These are phyloP conservation scores for Macrotus californicus DNA, from an alignment of 2,113 vertebrate species.

Conservation along the genomic window DNA sequence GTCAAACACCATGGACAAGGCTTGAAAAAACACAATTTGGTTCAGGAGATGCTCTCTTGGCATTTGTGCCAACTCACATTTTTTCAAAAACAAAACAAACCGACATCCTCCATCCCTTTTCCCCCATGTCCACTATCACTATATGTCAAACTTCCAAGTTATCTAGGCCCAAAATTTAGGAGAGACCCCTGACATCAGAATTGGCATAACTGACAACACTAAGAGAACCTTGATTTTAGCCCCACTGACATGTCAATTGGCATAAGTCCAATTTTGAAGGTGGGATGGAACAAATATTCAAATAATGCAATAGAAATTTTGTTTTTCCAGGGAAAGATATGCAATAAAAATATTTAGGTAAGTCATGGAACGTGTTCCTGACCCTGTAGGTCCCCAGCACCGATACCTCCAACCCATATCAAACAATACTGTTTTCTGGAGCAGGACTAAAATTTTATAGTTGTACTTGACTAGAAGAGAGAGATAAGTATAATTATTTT, in stretches of 20 bases:
- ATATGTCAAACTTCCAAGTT: not conserved
- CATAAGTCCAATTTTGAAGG: constrained; percentile 23
- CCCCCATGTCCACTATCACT: not conserved
- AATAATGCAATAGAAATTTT: not conserved
- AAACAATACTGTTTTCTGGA: not conserved
- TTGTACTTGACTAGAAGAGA: not conserved
- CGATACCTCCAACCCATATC: not conserved
- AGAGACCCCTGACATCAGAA: not conserved
- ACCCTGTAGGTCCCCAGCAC: not conserved
- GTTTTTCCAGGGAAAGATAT: not conserved
- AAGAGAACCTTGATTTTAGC: not conserved
- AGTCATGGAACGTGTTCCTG: not conserved
- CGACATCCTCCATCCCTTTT: not conserved
- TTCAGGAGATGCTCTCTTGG: constrained; percentile 14
- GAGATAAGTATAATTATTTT: not conserved
- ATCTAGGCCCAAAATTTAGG: not conserved
- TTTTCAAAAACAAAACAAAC: constrained; percentile 12
- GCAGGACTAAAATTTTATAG: not conserved
- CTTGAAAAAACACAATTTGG: constrained; percentile 12
- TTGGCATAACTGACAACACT: not conserved
- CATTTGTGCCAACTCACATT: not conserved
- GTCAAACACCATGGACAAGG: not conserved
- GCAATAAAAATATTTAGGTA: not conserved
- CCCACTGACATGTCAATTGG: not conserved
- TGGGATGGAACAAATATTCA: not conserved